Evolutionary conservation across 2,888 invertebrate species (phyloP).

Genomic region (Cantharis rustica): DNA sequence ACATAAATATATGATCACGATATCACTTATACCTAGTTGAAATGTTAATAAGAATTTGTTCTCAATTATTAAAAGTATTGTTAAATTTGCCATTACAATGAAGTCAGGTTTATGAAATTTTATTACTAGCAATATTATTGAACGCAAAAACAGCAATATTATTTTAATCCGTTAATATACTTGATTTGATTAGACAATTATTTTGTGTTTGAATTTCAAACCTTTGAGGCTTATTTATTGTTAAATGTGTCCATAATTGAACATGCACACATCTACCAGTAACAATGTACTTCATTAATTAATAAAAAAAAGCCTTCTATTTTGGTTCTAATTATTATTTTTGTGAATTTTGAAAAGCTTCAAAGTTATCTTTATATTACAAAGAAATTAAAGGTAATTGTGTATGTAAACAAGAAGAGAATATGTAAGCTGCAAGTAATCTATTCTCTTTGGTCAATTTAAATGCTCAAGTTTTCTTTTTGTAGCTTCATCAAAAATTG

Average conservation of each 20-base stretch:
- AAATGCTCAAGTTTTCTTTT: slow-evolving; percentile 1
- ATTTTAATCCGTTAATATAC: too few species aligned
- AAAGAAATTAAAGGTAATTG: not conserved
- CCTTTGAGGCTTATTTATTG: not conserved
- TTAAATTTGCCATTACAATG: too few species aligned
- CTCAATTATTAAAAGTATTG: too few species aligned
- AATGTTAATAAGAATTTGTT: too few species aligned
- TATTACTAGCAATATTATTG: too few species aligned
- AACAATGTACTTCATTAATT: not conserved
- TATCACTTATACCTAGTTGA: too few species aligned
- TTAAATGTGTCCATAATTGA: not conserved
- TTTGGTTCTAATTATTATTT: not conserved
- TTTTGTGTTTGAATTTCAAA: too few species aligned
- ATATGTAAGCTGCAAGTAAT: not conserved
- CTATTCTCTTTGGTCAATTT: not conserved
- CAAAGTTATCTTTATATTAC: not conserved
- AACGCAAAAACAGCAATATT: too few species aligned
- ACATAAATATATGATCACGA: too few species aligned
- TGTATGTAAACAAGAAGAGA: not conserved
- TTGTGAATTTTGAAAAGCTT: not conserved
- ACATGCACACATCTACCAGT: not conserved
- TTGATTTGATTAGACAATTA: too few species aligned
- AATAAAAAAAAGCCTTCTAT: not conserved
- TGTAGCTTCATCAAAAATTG: not conserved
- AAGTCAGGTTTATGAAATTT: too few species aligned